These are phyloP conservation scores for Apogon talboti DNA, from an alignment of 2,797 vertebrate species.

Conservation along the genomic window DNA sequence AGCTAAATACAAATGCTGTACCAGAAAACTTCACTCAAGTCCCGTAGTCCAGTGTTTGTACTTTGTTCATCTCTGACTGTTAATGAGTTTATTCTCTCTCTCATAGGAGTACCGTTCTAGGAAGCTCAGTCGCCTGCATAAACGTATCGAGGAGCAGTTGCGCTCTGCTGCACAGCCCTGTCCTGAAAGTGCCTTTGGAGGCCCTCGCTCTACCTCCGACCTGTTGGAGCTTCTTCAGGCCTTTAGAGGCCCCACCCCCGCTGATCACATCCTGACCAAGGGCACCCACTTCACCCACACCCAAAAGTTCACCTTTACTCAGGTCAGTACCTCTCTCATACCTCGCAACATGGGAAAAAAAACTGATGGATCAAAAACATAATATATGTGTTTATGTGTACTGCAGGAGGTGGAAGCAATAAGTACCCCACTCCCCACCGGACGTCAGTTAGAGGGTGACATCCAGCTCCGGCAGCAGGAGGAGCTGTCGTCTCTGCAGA, in stretches of 20 bases:
- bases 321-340: conserved; percentile 77
- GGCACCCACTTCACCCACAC: conserved; percentile 92
- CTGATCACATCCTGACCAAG: conserved; percentile 79
- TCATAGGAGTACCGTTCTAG: conserved; percentile 86
- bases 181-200: conserved; percentile 64
- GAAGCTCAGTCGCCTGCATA: conserved; percentile 83
- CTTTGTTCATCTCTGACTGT: not conserved
- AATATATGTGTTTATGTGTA: conserved; percentile 2
- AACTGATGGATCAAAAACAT: not conserved
- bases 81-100: conserved; percentile 3
- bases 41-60: too few relatives aligned
- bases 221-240: conserved; percentile 85
- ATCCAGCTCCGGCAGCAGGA: conserved; percentile 81
- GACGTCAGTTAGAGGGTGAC: conserved; percentile 81
- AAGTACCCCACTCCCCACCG: conserved; percentile 62
- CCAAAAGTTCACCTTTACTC: conserved; percentile 89
- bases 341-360: too few relatives aligned
- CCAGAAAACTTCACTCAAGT: too few relatives aligned
- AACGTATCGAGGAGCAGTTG: conserved; percentile 88
- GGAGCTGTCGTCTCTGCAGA: conserved; percentile 81
- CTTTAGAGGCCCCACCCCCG: conserved; percentile 73
- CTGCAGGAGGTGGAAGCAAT: conserved; percentile 77
- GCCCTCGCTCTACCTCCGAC: conserved; percentile 76
- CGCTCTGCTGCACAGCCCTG: conserved; percentile 73
- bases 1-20: too few relatives aligned